These are phyloP conservation scores for Synanthedon myopaeformis DNA, from an alignment of 2,888 invertebrate species.

Conservation along the genomic window DNA sequence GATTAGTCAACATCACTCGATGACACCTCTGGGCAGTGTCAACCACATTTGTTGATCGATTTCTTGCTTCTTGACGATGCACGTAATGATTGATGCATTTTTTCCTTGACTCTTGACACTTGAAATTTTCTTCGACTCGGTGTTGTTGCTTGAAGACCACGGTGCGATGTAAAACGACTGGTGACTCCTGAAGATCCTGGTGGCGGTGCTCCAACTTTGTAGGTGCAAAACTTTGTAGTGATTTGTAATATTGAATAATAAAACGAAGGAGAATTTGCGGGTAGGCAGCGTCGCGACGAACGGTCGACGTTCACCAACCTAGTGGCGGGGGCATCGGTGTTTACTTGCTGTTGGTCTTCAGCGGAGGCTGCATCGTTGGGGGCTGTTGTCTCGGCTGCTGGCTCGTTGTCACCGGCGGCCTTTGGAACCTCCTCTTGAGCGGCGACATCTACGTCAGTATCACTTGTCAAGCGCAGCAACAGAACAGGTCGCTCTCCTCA, in stretches of 20 bases:
- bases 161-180: background rate
- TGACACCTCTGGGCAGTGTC: too few relatives aligned
- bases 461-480: constrained; percentile 31
- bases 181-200: background rate
- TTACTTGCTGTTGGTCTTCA: constrained; percentile 46
- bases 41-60: too few relatives aligned
- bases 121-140: background rate
- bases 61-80: too few relatives aligned
- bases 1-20: too few relatives aligned
- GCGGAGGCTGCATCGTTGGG: constrained; percentile 27
- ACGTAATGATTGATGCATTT: background rate
- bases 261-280: constrained; percentile 48
- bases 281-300: constrained; percentile 50
- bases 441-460: constrained; percentile 61
- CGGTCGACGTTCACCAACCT: constrained; percentile 65
- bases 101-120: background rate
- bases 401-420: constrained; percentile 31
- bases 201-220: constrained; percentile 2
- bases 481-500: constrained; percentile 55
- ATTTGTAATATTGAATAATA: constrained; percentile 31
- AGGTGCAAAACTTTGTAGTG: constrained; percentile 70
- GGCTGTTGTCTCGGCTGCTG: constrained; percentile 27
- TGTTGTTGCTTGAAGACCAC: background rate
- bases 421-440: constrained; percentile 35
- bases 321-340: constrained; percentile 54